Evolutionary conservation across 2,113 vertebrate species (phyloP).

Genomic region (Bambusicola thoracicus): DNA sequence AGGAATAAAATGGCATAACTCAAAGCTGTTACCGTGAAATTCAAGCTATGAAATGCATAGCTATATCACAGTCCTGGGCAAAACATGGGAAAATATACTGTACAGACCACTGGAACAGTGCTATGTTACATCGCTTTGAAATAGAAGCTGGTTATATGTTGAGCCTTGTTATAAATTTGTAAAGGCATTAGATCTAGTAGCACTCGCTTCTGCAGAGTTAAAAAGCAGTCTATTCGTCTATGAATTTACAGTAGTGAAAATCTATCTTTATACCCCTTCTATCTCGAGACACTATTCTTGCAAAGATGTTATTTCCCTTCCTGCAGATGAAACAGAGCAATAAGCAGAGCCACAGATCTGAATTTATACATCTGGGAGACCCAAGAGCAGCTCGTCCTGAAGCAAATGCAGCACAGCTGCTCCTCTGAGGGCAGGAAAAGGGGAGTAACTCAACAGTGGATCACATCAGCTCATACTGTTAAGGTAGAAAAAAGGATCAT

Average conservation of each 20-base stretch:
- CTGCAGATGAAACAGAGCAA: slow-evolving; percentile 1
- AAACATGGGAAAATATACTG: not conserved
- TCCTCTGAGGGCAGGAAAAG: not conserved
- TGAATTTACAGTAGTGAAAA: not conserved
- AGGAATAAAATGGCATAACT: fast-evolving
- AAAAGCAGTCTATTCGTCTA: not conserved
- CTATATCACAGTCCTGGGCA: not conserved
- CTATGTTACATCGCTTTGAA: fast-evolving
- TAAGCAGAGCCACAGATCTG: not conserved
- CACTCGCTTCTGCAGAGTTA: not conserved
- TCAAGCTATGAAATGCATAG: not conserved
- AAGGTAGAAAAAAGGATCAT: not conserved
- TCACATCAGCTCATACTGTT: not conserved
- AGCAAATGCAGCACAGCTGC: not conserved
- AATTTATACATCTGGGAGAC: not conserved
- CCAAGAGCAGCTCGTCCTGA: not conserved
- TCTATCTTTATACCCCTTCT: not conserved
- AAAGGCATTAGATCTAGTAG: not conserved
- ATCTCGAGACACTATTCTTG: not conserved
- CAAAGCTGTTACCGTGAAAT: fast-evolving
- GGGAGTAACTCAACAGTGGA: not conserved
- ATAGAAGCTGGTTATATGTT: not conserved
- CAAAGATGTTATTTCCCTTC: not conserved
- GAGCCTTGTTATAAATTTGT: not conserved
- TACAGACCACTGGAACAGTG: not conserved